Evolutionary conservation across 2,113 vertebrate species (phyloP).

Genomic region (Ophiodon elongatus): DNA sequence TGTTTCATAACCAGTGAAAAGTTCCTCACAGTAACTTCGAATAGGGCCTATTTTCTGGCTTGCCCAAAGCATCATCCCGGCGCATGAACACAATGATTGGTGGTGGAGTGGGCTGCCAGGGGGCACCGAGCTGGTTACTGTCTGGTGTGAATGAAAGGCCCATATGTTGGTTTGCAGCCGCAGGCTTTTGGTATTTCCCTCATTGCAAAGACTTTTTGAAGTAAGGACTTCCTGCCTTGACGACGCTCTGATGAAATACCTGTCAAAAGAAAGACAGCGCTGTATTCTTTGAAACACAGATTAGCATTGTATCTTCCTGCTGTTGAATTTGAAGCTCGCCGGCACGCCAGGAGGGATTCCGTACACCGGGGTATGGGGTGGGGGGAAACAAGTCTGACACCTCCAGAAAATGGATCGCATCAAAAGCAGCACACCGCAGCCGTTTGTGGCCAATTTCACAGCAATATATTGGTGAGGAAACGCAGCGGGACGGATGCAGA

Average conservation of each 20-base stretch:
- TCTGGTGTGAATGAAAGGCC: background rate
- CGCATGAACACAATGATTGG: too few relatives aligned
- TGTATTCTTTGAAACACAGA: slow-evolving; percentile 30
- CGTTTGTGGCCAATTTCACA: slow-evolving; percentile 57
- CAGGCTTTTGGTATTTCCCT: background rate
- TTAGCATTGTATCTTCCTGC: slow-evolving; percentile 5
- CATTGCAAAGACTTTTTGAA: background rate
- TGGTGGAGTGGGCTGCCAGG: background rate
- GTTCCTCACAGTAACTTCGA: too few relatives aligned
- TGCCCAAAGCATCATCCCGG: too few relatives aligned
- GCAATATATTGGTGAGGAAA: slow-evolving; percentile 48
- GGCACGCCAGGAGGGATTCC: slow-evolving; percentile 6
- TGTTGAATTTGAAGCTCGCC: slow-evolving; percentile 18
- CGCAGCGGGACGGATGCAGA: slow-evolving; percentile 21
- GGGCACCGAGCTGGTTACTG: background rate
- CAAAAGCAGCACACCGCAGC: slow-evolving; percentile 37
- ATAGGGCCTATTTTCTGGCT: too few relatives aligned
- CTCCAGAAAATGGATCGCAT: slow-evolving; percentile 47
- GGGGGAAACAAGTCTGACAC: slow-evolving; percentile 41
- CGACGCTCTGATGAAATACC: slow-evolving; percentile 33
- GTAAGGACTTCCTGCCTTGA: background rate
- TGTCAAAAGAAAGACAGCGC: slow-evolving; percentile 3
- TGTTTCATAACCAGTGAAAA: too few relatives aligned
- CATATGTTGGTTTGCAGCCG: background rate
- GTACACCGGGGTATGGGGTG: background rate